A percentile compares a stretch with the other conserved stretches of the same genome.
Conservation (phyloP, 2,113 vertebrate genomes). For the Lampris incognitus region DNA sequence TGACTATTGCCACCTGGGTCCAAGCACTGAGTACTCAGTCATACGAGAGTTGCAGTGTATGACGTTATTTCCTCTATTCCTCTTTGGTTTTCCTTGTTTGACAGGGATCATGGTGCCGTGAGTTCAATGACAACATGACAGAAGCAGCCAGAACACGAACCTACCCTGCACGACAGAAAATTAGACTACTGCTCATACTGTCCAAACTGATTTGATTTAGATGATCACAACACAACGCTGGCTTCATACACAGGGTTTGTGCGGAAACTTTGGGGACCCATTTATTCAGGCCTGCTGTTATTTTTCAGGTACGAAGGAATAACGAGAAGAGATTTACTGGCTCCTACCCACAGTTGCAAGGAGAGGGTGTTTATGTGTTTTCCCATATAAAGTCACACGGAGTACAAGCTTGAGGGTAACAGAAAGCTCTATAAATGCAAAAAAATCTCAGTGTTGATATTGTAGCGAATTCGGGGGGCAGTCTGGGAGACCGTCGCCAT, state of each 20-base stretch:
- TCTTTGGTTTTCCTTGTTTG: slow-evolving; percentile 48
- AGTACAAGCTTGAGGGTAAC: no score
- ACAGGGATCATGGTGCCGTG: slow-evolving; percentile 60
- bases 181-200: background rate
- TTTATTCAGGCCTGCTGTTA: background rate
- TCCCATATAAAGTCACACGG: no score
- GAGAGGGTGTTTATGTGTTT: slow-evolving; percentile 67
- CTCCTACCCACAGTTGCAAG: slow-evolving; percentile 48
- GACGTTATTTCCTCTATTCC: slow-evolving; percentile 42
- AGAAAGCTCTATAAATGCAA: no score
- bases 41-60: slow-evolving; percentile 38
- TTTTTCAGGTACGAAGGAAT: background rate
- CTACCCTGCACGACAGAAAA: slow-evolving; percentile 52
- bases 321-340: accelerated
- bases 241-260: slow-evolving; percentile 51
- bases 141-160: slow-evolving; percentile 62
- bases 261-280: accelerated
- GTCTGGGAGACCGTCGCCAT: no score
- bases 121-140: background rate
- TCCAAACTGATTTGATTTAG: slow-evolving; percentile 70
- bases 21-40: slow-evolving; percentile 15
- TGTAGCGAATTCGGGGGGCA: no score
- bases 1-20: no score
- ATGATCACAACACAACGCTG: slow-evolving; percentile 40
- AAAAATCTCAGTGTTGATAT: no score